phyloP scores from a whole-genome alignment of 2,797 vertebrate genomes.

The Crenuchus spilurus region DNA sequence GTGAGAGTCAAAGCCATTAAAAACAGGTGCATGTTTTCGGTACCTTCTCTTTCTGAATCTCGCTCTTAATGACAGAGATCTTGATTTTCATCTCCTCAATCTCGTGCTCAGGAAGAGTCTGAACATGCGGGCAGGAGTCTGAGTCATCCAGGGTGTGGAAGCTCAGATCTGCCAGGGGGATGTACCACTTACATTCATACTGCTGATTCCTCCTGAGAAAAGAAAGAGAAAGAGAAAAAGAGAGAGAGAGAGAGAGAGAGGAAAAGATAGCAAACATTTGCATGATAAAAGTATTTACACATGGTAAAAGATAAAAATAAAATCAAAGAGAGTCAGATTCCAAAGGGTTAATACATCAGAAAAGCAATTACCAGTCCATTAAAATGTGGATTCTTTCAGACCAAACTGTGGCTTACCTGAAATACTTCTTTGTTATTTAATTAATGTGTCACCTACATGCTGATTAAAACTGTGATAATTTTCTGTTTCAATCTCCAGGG shows the following conservation, averaged over 20 bases:
- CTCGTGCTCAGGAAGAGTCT: conserved; percentile 91
- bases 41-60: conserved; percentile 97
- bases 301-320: no score
- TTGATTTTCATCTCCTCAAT: conserved; percentile 98
- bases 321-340: no score
- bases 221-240: not conserved
- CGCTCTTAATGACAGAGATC: conserved; percentile 93
- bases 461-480: not conserved
- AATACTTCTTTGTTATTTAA: not conserved
- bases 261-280: no score
- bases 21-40: not conserved
- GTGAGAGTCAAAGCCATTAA: no score
- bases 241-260: not conserved
- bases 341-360: no score
- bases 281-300: no score
- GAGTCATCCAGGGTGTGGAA: conserved; percentile 93
- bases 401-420: no score
- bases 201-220: conserved; percentile 90
- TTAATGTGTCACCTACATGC: not conserved
- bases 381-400: no score
- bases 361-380: no score
- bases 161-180: conserved; percentile 91
- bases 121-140: conserved; percentile 87
- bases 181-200: conserved; percentile 99
- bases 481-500: not conserved